Evolutionary conservation across 2,888 invertebrate species (phyloP), one percentile per base, ranked within the genome.

Genomic region (Himalopsyche anomala): DNA sequence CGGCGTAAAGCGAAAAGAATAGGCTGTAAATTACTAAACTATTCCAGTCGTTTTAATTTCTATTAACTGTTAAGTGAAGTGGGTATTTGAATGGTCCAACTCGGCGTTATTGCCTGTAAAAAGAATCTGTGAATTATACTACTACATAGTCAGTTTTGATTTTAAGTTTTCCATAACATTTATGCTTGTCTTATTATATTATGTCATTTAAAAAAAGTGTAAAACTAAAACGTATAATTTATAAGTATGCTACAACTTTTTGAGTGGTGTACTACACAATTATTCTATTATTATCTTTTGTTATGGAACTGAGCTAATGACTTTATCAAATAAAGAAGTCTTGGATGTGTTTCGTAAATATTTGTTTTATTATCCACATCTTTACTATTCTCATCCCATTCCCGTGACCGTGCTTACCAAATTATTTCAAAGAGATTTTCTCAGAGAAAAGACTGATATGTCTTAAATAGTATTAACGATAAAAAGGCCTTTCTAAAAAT

Each of bases 271-370:
- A 87, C 83, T 19, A 87, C 85, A 85, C 87, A 81, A 85, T 87
- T 83, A 84, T 81, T 85, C 84, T 87, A 82, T 85, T 74, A 74
- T 74, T 87, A 84, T 84, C 84, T 82, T 87, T 85, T 87, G 85
- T 87, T 87, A 87, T 87, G 85, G 87, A 87, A 87, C 87, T 84
- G 87, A 87, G 85, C 83, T 83, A 87, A 87, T 84, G 85, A 87
- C 85, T 87, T 74, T 87, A 82, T 84, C 85, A 85, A 87, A 87
- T 87, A 87, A 87, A 87, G 81, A 80, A 87, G 85, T 87, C 87
- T 85, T 87, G 87, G 85, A 87, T 85, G 85, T 85, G 87, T 87
- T 87, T 87, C 87, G 54, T 85, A 87, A 81, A 45, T 19, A 15
- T 51, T 82, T 82, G 82, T 82, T 86, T 86, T 83, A 82, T 84